Percentiles rank a stretch among this genome's conserved stretches.
phyloP scores from a whole-genome alignment of 2,888 invertebrate species.

The Physocephala rufipes region DNA sequence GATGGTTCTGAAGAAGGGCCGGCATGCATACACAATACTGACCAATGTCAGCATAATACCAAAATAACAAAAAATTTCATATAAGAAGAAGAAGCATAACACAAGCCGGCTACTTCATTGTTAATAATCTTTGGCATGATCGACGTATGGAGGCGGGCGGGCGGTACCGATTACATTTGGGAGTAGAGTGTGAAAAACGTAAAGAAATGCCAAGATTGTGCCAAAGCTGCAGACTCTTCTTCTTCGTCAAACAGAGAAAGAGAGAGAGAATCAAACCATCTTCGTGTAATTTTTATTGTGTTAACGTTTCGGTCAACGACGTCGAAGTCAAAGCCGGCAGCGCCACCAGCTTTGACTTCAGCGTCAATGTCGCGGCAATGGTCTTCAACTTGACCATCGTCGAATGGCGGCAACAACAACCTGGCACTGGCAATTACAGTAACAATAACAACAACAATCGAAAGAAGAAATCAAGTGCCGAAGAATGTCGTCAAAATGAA shows the following conservation, averaged over 20 bases:
- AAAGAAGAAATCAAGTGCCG: constrained; percentile 19
- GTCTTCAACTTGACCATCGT: constrained; percentile 50
- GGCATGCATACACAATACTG: constrained; percentile 12
- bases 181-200: constrained; percentile 20
- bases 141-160: background rate
- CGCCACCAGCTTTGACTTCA: constrained; percentile 23
- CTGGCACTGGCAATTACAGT: too few relatives aligned
- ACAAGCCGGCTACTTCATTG: constrained; percentile 11
- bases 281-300: too few relatives aligned
- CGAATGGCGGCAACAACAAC: too few relatives aligned
- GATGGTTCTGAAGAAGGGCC: background rate
- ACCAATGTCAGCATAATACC: constrained; percentile 24
- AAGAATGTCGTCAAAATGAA: background rate
- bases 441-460: constrained; percentile 28
- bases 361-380: constrained; percentile 39
- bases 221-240: constrained; percentile 13
- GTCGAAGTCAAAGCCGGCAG: constrained; percentile 29
- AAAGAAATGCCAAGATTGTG: constrained; percentile 33
- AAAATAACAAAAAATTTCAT: constrained; percentile 33
- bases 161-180: too few relatives aligned
- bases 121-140: background rate
- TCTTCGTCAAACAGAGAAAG: too few relatives aligned
- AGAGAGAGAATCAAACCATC: too few relatives aligned
- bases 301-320: background rate
- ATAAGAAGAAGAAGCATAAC: background rate